phyloP scores from a whole-genome alignment of 2,888 invertebrate species.

The Pseudoips prasinana region DNA sequence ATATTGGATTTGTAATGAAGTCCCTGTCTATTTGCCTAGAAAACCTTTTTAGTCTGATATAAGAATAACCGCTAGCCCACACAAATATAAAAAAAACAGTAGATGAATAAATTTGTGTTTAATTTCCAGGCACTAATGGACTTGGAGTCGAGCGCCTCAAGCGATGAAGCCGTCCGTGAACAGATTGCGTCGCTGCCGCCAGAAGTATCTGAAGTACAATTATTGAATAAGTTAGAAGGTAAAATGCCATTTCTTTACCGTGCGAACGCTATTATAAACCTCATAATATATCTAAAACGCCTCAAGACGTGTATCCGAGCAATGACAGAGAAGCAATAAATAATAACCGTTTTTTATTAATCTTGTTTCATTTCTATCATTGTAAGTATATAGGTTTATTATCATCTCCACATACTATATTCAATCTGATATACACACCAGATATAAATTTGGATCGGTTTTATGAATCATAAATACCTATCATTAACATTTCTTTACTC shows the following conservation, averaged over 20 bases:
- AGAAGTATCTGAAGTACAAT: slow-evolving; percentile 95
- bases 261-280: slow-evolving; percentile 24
- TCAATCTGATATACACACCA: too few relatives aligned
- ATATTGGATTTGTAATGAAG: too few relatives aligned
- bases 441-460: too few relatives aligned
- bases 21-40: too few relatives aligned
- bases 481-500: too few relatives aligned
- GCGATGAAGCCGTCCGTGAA: slow-evolving; percentile 95
- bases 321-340: slow-evolving; percentile 9
- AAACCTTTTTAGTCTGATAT: too few relatives aligned
- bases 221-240: slow-evolving; percentile 93
- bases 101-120: too few relatives aligned
- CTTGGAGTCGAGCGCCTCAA: slow-evolving; percentile 96
- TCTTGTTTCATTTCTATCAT: slow-evolving; percentile 34
- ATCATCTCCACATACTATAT: too few relatives aligned
- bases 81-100: too few relatives aligned
- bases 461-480: too few relatives aligned
- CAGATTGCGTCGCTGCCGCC: slow-evolving; percentile 96
- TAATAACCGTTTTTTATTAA: slow-evolving; percentile 1
- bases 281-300: slow-evolving; percentile 8
- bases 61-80: too few relatives aligned
- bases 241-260: slow-evolving; percentile 43
- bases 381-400: background rate
- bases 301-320: too few relatives aligned
- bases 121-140: slow-evolving; percentile 85